A percentile compares a stretch with the other conserved stretches of the same genome.
Evolutionary conservation across 2,797 vertebrate species (phyloP).

Genomic region (Dallia pectoralis): DNA sequence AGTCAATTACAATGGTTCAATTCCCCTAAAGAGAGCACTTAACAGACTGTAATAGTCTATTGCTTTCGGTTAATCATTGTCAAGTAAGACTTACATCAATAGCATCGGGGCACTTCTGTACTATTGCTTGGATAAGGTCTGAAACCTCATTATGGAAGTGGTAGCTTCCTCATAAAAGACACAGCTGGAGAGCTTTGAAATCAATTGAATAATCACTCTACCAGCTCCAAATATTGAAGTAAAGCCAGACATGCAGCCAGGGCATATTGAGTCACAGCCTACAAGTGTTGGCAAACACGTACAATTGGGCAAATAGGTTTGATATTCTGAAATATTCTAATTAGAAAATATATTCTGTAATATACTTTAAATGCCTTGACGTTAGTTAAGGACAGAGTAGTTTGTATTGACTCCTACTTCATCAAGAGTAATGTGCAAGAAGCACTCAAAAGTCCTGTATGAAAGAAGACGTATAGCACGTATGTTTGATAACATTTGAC

Average conservation of each 20-base stretch:
- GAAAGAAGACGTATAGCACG: too few relatives aligned
- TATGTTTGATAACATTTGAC: too few relatives aligned
- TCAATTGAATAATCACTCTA: not conserved
- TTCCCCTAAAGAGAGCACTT: not conserved
- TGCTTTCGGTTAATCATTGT: not conserved
- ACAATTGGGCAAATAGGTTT: not conserved
- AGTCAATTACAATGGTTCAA: not conserved
- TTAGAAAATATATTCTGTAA: too few relatives aligned
- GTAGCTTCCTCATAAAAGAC: not conserved
- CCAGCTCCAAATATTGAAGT: not conserved
- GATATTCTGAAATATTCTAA: too few relatives aligned
- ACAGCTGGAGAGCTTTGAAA: constrained; percentile 1
- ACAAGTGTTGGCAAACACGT: not conserved
- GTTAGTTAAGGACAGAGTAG: not conserved
- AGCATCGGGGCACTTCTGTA: not conserved
- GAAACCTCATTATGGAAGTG: not conserved
- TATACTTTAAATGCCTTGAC: not conserved
- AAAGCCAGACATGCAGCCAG: too few relatives aligned
- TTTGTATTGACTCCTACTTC: not conserved
- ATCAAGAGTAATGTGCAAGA: too few relatives aligned
- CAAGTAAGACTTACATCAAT: not conserved
- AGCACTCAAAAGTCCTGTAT: too few relatives aligned
- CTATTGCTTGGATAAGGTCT: not conserved
- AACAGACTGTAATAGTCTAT: not conserved
- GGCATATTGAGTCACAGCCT: too few relatives aligned